A percentile compares a stretch with the other conserved stretches of the same genome.
phyloP scores from a whole-genome alignment of 2,113 vertebrate species.

The Mus pahari region DNA sequence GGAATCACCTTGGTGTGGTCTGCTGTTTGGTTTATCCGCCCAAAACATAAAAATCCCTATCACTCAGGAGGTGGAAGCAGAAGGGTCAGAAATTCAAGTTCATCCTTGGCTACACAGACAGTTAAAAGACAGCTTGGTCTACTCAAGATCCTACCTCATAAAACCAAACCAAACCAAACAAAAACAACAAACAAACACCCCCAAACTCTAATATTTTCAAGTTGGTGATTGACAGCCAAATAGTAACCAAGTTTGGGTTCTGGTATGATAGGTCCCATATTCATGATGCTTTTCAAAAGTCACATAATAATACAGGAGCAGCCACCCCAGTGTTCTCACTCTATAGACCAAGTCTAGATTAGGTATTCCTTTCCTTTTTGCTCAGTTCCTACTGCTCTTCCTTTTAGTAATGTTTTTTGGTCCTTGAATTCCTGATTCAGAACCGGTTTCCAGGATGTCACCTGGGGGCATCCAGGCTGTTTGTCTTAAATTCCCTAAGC shows the following conservation, averaged over 20 bases:
- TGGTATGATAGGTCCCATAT: neutral
- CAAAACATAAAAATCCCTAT: no score
- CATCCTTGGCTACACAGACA: neutral
- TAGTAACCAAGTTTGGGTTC: neutral
- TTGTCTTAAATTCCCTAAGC: neutral
- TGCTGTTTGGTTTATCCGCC: no score
- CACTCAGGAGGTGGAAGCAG: no score
- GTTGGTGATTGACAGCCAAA: neutral
- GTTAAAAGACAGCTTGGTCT: neutral
- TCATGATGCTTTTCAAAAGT: neutral
- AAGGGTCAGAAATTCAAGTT: neutral
- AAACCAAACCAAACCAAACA: neutral
- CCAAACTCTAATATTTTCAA: conserved; percentile 8
- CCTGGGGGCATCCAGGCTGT: neutral
- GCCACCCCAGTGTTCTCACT: neutral
- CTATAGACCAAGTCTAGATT: neutral
- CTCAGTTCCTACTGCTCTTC: neutral
- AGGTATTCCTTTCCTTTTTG: neutral
- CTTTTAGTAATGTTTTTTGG: neutral
- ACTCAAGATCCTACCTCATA: neutral
- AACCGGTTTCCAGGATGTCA: neutral
- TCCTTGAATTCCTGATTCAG: conserved; percentile 25
- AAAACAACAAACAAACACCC: neutral
- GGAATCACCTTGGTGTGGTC: no score
- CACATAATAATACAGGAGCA: fast-evolving